phyloP scores from a whole-genome alignment of 2,888 invertebrate genomes.

The Dicycla oo region DNA sequence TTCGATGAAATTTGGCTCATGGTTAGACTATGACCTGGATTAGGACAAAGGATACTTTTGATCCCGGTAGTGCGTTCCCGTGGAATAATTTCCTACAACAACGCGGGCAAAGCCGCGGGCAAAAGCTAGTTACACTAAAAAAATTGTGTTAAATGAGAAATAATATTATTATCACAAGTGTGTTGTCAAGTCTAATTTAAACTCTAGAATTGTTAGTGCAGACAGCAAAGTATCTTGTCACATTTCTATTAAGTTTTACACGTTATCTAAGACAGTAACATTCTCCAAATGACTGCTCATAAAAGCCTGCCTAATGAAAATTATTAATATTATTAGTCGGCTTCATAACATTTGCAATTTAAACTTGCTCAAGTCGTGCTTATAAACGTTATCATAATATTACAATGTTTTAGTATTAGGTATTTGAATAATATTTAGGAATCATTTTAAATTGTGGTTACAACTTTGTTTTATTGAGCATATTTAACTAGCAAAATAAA shows the following conservation, averaged over 20 bases:
- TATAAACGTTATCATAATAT: not conserved
- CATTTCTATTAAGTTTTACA: not conserved
- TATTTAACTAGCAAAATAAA: not conserved
- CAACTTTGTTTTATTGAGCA: not conserved
- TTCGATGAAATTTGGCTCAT: too few species aligned
- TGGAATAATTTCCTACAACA: too few species aligned
- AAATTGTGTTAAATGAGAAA: too few species aligned
- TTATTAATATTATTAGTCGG: conserved; percentile 14
- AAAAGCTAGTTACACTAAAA: too few species aligned
- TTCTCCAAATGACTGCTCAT: conserved; percentile 10
- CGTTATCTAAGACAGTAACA: conserved; percentile 9
- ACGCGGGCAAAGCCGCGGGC: too few species aligned
- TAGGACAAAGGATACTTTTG: too few species aligned
- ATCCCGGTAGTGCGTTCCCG: too few species aligned
- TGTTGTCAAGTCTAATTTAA: not conserved
- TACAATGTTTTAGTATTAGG: not conserved
- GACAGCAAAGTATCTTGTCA: not conserved
- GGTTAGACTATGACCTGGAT: too few species aligned
- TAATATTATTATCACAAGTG: not conserved
- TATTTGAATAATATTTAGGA: not conserved
- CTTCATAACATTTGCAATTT: conserved; percentile 10
- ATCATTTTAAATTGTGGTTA: not conserved
- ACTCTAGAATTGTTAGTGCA: not conserved
- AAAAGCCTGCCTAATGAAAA: conserved; percentile 19
- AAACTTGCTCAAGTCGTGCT: conserved; percentile 2